Conservation (phyloP, 92 coral and sea anemone species). For the Palythoa caribaeorum region DNA sequence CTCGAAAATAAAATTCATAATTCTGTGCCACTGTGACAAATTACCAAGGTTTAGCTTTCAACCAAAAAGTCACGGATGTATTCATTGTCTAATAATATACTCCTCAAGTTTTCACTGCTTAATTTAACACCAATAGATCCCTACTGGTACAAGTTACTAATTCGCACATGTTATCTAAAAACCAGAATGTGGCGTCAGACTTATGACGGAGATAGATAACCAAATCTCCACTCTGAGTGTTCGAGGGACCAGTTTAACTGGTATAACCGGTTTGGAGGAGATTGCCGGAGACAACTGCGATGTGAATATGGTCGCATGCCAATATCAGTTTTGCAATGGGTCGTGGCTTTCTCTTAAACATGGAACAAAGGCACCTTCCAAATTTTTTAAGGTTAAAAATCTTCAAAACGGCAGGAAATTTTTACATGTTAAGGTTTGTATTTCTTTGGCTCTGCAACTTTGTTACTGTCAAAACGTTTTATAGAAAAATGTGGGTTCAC, state of each 20-base stretch:
- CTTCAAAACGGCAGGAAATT: slow-evolving; percentile 11
- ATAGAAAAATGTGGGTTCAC: too few species aligned
- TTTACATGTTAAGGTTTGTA: neutral
- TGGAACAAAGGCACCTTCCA: neutral
- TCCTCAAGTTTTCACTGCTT: too few species aligned
- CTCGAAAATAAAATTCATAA: too few species aligned
- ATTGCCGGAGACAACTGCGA: slow-evolving; percentile 12
- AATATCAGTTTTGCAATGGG: slow-evolving; percentile 17
- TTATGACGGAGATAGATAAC: slow-evolving; percentile 20
- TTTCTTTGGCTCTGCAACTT: too few species aligned
- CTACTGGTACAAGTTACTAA: too few species aligned
- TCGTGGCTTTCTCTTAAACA: slow-evolving; percentile 22
- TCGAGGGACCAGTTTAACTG: slow-evolving; percentile 17
- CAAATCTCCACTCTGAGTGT: slow-evolving; percentile 34
- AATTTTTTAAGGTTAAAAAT: neutral
- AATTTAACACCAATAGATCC: too few species aligned
- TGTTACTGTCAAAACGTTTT: too few species aligned
- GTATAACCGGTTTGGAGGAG: slow-evolving; percentile 17
- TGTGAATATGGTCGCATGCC: slow-evolving; percentile 18
- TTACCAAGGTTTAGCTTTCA: too few species aligned
- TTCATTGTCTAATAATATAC: too few species aligned
- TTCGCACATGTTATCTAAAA: too few species aligned
- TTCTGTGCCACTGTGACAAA: too few species aligned
- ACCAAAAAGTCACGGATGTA: too few species aligned
- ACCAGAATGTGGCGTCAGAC: slow-evolving; percentile 27